These are phyloP conservation scores for Subanguina moxae DNA, from an alignment of 1,140 invertebrate genomes.

Conservation along the genomic window DNA sequence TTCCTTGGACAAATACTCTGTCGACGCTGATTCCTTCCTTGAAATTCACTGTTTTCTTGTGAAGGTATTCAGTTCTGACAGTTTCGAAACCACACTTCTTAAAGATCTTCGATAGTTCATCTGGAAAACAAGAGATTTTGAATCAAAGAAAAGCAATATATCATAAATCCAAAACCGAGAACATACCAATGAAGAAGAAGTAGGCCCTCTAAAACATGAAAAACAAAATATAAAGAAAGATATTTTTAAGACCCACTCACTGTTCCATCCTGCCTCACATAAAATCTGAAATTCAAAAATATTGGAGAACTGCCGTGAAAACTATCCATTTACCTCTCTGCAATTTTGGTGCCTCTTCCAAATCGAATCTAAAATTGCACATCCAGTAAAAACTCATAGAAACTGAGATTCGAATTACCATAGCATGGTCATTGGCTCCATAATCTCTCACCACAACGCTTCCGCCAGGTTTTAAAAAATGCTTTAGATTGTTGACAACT, in stretches of 20 bases:
- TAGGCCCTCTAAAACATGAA: neutral
- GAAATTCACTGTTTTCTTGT: conserved; percentile 45
- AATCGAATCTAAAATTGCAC: conserved; percentile 65
- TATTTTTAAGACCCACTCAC: conserved; percentile 80
- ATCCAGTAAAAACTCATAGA: no score
- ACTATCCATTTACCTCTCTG: conserved; percentile 25
- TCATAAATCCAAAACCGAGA: neutral
- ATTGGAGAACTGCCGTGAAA: no score
- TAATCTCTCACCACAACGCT: conserved; percentile 33
- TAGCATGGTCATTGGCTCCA: conserved; percentile 79
- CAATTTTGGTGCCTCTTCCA: conserved; percentile 69
- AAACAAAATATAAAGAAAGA: conserved; percentile 10
- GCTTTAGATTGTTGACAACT: conserved; percentile 70
- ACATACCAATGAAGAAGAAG: conserved; percentile 15
- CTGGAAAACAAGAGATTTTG: conserved; percentile 31
- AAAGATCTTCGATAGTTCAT: conserved; percentile 47
- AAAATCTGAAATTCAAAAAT: conserved; percentile 66
- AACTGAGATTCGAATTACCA: conserved; percentile 64
- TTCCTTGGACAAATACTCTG: conserved; percentile 48
- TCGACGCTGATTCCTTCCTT: conserved; percentile 49
- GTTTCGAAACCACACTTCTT: conserved; percentile 37
- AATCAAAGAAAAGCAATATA: neutral
- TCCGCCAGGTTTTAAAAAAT: conserved; percentile 59
- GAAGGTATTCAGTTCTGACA: conserved; percentile 42
- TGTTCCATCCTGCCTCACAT: conserved; percentile 93